A percentile compares a stretch with the other conserved stretches of the same genome.
Evolutionary conservation across 2,113 vertebrate genomes (phyloP).

Genomic region (Entelurus aequoreus): DNA sequence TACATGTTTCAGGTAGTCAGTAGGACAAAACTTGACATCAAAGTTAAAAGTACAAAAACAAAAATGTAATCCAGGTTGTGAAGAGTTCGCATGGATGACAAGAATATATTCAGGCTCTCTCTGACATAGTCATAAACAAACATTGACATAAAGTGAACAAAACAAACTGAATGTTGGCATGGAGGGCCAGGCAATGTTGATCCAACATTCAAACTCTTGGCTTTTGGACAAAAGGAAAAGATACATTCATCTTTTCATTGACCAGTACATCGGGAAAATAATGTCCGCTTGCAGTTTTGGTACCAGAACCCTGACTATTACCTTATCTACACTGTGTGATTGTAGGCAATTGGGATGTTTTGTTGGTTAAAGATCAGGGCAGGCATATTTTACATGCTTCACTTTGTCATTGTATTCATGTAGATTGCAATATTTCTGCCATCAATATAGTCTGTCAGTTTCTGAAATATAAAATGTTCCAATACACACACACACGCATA

Average conservation of each 20-base stretch:
- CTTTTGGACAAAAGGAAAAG: conserved; percentile 36
- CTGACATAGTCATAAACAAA: conserved; percentile 15
- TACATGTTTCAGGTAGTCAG: conserved; percentile 70
- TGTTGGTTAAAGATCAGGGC: no score
- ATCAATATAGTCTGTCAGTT: no score
- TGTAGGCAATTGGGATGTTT: no score
- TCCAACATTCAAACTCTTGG: conserved; percentile 51
- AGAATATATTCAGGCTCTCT: conserved; percentile 37
- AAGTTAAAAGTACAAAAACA: conserved; percentile 29
- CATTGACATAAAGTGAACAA: conserved; percentile 38
- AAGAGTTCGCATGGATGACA: conserved; percentile 25
- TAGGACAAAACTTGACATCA: conserved; percentile 62
- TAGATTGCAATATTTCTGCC: no score
- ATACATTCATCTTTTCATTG: conserved; percentile 43
- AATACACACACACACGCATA: no score
- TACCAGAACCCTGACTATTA: no score
- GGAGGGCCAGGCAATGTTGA: conserved; percentile 39
- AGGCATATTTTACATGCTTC: no score
- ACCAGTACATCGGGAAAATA: conserved; percentile 4
- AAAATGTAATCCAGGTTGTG: conserved; percentile 36
- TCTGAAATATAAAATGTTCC: no score
- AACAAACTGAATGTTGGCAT: conserved; percentile 51
- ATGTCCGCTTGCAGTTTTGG: no score
- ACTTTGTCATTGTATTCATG: no score
- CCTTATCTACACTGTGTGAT: no score